Evolutionary conservation across 2,113 vertebrate genomes (phyloP), one percentile per base, ranked within the genome.

Genomic region (Hypomesus transpacificus): DNA sequence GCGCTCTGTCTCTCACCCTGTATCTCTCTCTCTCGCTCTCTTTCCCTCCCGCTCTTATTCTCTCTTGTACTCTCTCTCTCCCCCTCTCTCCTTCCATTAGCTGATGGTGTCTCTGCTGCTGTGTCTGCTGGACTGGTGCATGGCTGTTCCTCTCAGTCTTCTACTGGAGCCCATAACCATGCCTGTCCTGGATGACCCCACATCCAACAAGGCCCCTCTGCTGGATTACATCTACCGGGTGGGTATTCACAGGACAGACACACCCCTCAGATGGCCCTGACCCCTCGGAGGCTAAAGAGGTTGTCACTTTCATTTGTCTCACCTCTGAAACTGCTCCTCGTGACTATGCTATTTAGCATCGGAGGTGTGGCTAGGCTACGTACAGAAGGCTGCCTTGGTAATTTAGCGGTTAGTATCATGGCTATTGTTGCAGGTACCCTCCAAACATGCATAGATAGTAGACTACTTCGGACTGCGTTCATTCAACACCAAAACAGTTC

Each of bases 81-180:
- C 26, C 59, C 14, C 22, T 46, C 39, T 2, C 39, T 46, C 39
- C 9, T 7, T 13, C 39, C 9, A 13, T 46, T 82, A 99, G 97
- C 93, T 99, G 78, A 94, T 99, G 81, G 96, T 99, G 71, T 98
- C 97, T 0, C 85, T 99, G 82, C 91, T 98, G 26, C 94, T 98
- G 57, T 99, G 97, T 80, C 85, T 98, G 75, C 85, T 99, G 94
- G 97, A 99, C 81, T 99, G 97, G 97, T 99, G 96, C 85, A 98
- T 99, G 95, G 93, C 94, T 0, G 85, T 98, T 66, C 96, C 97
- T 0, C 68, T 97, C 83, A 94, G 86, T 65, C 85, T 92, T 76
- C 89, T 99, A n/a, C 90, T 99, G 83, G 95, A 96, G 78, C 94
- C 96, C 0, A 91, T 94, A 78, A 93, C 92, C 82, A 93, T 92